Evolutionary conservation across 2,113 vertebrate genomes (phyloP).

Genomic region (Neogobius melanostomus): DNA sequence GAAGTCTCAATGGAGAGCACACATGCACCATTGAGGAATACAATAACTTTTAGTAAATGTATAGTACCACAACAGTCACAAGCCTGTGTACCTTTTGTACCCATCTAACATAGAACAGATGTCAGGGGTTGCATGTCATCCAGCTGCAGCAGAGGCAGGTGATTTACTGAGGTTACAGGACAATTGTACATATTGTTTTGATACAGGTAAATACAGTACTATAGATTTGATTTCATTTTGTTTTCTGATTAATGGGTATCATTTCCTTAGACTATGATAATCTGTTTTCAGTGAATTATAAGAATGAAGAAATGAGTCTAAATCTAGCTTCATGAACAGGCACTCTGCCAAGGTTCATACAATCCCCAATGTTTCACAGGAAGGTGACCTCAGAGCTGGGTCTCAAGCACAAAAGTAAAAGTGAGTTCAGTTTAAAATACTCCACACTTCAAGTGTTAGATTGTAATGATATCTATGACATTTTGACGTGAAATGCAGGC

Average conservation of each 20-base stretch:
- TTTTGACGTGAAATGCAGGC: too few relatives aligned
- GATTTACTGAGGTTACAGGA: neutral
- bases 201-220: too few relatives aligned
- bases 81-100: too few relatives aligned
- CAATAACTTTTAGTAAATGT: too few relatives aligned
- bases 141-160: neutral
- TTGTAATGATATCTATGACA: neutral
- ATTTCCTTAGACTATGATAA: neutral
- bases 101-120: too few relatives aligned
- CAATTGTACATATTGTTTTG: too few relatives aligned
- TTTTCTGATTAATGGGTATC: neutral
- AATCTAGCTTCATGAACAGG: neutral
- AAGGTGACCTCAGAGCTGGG: neutral
- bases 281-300: neutral
- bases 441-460: conserved; percentile 14
- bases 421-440: neutral
- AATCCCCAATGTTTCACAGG: neutral
- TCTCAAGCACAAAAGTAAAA: neutral
- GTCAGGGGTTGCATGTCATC: too few relatives aligned
- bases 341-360: conserved; percentile 1
- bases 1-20: conserved; percentile 57
- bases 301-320: neutral
- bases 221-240: too few relatives aligned
- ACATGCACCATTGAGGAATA: too few relatives aligned
- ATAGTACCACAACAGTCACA: too few relatives aligned